A percentile compares a stretch with the other conserved stretches of the same genome.
Conservation (phyloP, 2,797 vertebrate genomes). For the Manis javanica region DNA sequence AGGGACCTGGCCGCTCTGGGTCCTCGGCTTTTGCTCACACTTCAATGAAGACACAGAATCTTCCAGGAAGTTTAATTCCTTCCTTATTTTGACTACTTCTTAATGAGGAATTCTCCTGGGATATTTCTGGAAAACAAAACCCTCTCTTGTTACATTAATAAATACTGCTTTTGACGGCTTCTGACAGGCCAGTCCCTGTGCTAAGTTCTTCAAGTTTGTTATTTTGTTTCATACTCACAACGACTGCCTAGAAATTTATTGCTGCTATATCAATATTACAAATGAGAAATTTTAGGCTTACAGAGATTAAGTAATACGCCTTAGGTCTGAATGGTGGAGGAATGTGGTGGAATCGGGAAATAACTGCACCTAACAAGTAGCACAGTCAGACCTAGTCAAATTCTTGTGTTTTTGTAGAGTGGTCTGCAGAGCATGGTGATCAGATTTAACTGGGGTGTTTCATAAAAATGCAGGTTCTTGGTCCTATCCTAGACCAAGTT, state of each 20-base stretch:
- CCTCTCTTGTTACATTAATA: background rate
- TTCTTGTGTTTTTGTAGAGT: background rate
- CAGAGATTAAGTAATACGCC: background rate
- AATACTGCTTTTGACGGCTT: background rate
- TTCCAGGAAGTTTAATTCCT: background rate
- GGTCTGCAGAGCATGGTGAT: background rate
- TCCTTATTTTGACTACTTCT: constrained; percentile 13
- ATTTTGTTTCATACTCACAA: background rate
- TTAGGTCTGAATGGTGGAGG: background rate
- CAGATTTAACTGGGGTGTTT: background rate
- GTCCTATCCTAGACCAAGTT: background rate
- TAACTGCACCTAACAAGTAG: background rate
- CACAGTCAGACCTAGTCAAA: background rate
- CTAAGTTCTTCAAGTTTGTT: background rate
- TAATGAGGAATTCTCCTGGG: background rate
- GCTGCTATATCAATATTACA: background rate
- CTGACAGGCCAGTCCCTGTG: background rate
- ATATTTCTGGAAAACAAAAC: background rate
- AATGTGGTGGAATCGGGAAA: too few species aligned
- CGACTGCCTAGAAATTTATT: background rate
- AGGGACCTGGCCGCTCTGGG: background rate
- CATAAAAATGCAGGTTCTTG: background rate
- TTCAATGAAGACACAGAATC: background rate
- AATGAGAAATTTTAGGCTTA: background rate
- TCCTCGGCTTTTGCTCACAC: background rate